Conservation (phyloP, 2,888 invertebrate genomes). For the Hipparchia sbordonii region DNA sequence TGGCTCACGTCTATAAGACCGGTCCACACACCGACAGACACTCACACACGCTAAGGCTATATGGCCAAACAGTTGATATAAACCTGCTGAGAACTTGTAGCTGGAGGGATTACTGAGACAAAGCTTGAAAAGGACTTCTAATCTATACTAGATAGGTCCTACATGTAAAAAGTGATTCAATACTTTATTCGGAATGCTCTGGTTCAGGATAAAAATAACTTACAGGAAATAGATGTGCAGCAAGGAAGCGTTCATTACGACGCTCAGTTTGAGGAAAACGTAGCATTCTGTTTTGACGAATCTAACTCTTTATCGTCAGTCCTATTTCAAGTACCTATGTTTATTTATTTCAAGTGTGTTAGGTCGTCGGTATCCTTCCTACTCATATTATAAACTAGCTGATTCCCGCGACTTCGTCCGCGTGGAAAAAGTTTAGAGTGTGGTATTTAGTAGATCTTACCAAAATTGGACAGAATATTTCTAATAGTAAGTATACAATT, state of each 20-base stretch:
- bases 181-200: neutral
- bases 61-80: constrained; percentile 41
- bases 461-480: too few species aligned
- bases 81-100: constrained; percentile 51
- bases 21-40: constrained; percentile 59
- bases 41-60: constrained; percentile 48
- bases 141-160: too few species aligned
- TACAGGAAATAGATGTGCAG: constrained; percentile 6
- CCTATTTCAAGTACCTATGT: neutral
- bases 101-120: constrained; percentile 45
- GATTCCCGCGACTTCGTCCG: too few species aligned
- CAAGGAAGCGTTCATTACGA: constrained; percentile 8
- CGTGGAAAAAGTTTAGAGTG: too few species aligned
- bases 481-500: too few species aligned
- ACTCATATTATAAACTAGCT: too few species aligned
- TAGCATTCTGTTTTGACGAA: neutral
- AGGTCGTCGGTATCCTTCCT: too few species aligned
- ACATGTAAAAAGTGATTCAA: neutral
- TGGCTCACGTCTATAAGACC: constrained; percentile 64
- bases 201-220: constrained; percentile 12
- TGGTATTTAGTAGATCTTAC: too few species aligned
- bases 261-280: constrained; percentile 9
- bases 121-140: constrained; percentile 36
- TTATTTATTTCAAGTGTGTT: too few species aligned
- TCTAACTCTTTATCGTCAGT: neutral